A percentile compares a stretch with the other conserved stretches of the same genome.
Conservation (phyloP, 2,797 vertebrate genomes). For the Chrosomus eos region DNA sequence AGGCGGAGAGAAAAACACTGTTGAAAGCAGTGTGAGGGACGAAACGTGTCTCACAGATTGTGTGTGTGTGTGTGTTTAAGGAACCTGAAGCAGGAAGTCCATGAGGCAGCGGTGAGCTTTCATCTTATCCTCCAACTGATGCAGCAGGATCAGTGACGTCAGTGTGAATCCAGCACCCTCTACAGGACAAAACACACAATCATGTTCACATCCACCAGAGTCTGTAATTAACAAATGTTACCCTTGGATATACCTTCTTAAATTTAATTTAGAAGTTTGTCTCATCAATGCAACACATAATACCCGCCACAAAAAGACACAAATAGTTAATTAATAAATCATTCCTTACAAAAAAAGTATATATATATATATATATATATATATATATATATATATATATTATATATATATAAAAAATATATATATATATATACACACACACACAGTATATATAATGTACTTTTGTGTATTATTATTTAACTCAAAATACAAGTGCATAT, state of each 20-base stretch:
- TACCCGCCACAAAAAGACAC: neutral
- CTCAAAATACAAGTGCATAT: too few relatives aligned
- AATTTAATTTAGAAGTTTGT: neutral
- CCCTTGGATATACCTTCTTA: neutral
- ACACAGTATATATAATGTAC: too few relatives aligned
- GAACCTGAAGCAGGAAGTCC: constrained; percentile 93
- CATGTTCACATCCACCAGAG: neutral
- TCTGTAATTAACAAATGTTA: neutral
- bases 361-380: neutral
- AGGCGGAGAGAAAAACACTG: neutral
- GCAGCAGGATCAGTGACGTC: constrained; percentile 93
- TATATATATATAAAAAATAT: too few relatives aligned
- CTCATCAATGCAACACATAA: neutral
- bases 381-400: too few relatives aligned
- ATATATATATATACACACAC: too few relatives aligned
- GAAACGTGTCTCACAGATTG: neutral
- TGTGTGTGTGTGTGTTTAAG: neutral
- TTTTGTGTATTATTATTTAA: too few relatives aligned
- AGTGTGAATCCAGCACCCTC: constrained; percentile 90
- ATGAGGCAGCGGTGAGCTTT: constrained; percentile 92
- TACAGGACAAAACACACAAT: constrained; percentile 62
- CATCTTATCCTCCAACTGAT: constrained; percentile 97
- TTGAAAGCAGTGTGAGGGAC: neutral
- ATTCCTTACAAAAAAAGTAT: too few relatives aligned
- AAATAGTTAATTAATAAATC: neutral